A percentile compares a stretch with the other conserved stretches of the same genome.
Evolutionary conservation across 2,888 invertebrate species (phyloP).

Genomic region (Thecophora atra): DNA sequence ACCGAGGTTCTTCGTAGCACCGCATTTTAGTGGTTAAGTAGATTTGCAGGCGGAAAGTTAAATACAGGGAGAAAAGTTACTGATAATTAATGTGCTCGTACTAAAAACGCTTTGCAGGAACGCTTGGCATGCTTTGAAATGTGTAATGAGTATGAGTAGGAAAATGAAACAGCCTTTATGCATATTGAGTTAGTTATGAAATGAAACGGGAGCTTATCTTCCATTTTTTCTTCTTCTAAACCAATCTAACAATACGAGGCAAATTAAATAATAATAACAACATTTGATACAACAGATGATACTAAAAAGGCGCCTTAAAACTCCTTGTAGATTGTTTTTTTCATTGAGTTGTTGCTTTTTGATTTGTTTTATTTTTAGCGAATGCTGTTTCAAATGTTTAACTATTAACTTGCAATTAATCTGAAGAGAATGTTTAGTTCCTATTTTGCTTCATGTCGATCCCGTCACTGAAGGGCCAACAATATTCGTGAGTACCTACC

Average conservation of each 20-base stretch:
- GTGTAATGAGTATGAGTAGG: not conserved
- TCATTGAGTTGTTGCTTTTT: slow-evolving; percentile 26
- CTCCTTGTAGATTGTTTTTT: not conserved
- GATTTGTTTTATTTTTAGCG: slow-evolving; percentile 29
- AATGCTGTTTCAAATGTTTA: slow-evolving; percentile 11
- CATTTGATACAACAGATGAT: slow-evolving; percentile 35
- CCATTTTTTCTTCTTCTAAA: not conserved
- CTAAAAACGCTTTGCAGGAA: slow-evolving; percentile 31
- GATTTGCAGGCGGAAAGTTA: too few relatives aligned
- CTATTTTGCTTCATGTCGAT: slow-evolving; percentile 67
- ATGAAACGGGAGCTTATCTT: not conserved
- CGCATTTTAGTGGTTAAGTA: not conserved
- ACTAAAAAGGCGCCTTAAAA: not conserved
- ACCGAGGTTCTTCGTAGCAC: not conserved
- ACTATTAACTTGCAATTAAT: slow-evolving; percentile 10
- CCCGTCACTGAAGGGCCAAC: slow-evolving; percentile 57
- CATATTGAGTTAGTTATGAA: not conserved
- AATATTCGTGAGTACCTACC: slow-evolving; percentile 76
- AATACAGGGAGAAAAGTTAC: not conserved
- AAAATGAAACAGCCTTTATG: not conserved
- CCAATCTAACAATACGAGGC: too few relatives aligned
- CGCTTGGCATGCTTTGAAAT: slow-evolving; percentile 18
- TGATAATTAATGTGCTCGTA: not conserved
- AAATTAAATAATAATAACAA: slow-evolving; percentile 38
- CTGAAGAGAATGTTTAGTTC: slow-evolving; percentile 59